Conservation (phyloP, 2,113 vertebrate genomes). For the Tupaia chinensis region DNA sequence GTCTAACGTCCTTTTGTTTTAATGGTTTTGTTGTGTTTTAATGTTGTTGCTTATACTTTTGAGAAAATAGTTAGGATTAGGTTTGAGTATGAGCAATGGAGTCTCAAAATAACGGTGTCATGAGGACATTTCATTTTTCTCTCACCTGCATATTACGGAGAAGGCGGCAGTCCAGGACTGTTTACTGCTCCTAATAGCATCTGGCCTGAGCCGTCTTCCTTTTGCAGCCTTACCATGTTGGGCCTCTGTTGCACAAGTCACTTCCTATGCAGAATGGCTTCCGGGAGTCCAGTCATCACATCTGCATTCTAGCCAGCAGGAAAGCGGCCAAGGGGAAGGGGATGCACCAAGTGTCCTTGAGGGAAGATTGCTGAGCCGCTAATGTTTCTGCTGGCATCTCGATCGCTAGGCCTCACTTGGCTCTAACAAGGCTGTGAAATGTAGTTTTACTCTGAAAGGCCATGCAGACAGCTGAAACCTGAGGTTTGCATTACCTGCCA, state of each 20-base stretch:
- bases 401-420: neutral
- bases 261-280: neutral
- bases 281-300: neutral
- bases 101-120: too few species aligned
- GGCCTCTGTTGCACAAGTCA: neutral
- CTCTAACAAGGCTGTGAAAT: neutral
- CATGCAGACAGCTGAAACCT: neutral
- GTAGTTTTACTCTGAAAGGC: neutral
- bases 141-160: neutral
- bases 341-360: neutral
- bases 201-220: neutral
- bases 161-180: too few species aligned
- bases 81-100: neutral
- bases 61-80: neutral
- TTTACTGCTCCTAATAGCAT: neutral
- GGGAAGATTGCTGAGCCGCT: neutral
- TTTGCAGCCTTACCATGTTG: neutral
- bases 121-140: too few species aligned
- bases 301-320: neutral
- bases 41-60: neutral
- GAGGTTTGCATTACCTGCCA: neutral
- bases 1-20: neutral
- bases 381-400: neutral
- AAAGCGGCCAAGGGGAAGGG: neutral
- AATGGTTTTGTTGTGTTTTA: neutral